A percentile compares a stretch with the other conserved stretches of the same genome.
These are phyloP conservation scores for Volucella bombylans DNA, from an alignment of 2,888 invertebrate species.

Conservation along the genomic window DNA sequence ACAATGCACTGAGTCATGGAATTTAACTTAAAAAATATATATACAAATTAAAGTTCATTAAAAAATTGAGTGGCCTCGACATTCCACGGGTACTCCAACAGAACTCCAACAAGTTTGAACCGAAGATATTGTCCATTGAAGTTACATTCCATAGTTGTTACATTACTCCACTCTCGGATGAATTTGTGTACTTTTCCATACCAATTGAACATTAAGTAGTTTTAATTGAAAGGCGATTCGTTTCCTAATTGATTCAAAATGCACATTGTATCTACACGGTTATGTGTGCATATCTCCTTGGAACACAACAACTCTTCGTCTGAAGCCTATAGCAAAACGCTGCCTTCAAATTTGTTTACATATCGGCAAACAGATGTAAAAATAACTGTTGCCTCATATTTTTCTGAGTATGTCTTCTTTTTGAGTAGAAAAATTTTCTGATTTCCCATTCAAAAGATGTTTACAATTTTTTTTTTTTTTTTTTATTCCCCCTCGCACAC, in stretches of 20 bases:
- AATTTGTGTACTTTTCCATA: neutral
- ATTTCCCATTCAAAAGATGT: neutral
- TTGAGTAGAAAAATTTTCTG: neutral
- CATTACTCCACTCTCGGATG: neutral
- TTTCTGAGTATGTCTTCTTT: constrained; percentile 21
- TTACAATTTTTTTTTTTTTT: constrained; percentile 11
- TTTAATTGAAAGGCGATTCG: constrained; percentile 14
- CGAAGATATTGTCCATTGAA: too few species aligned
- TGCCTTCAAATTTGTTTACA: constrained; percentile 30
- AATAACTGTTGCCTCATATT: constrained; percentile 61
- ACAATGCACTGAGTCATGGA: too few species aligned
- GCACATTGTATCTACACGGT: neutral
- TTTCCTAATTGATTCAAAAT: constrained; percentile 11
- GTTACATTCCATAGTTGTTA: too few species aligned
- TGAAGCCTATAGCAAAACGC: neutral
- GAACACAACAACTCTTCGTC: neutral
- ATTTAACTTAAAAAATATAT: too few species aligned
- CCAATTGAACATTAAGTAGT: neutral
- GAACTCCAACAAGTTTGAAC: too few species aligned
- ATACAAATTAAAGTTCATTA: too few species aligned
- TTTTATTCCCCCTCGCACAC: neutral
- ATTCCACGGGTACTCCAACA: too few species aligned
- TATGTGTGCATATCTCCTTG: neutral
- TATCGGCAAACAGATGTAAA: constrained; percentile 32
- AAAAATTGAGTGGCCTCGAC: too few species aligned